Percentiles rank a stretch among this genome's conserved stretches.
phyloP scores from a whole-genome alignment of 2,888 invertebrate species.

The Netelia fuscicornis region DNA sequence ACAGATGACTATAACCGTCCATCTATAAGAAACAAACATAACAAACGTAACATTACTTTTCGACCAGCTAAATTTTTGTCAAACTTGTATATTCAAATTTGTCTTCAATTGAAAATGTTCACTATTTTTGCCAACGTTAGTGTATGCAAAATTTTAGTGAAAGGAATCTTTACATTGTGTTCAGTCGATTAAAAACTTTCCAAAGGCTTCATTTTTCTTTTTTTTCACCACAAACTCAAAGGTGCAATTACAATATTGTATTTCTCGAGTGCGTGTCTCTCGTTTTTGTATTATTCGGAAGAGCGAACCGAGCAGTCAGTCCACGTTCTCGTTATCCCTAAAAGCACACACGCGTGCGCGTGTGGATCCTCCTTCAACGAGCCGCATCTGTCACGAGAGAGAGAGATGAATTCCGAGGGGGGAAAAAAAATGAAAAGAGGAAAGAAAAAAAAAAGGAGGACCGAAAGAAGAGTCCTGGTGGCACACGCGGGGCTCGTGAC shows the following conservation, averaged over 20 bases:
- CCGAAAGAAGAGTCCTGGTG: constrained; percentile 29
- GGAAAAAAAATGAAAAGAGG: neutral
- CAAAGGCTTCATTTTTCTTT: neutral
- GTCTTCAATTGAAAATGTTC: too few species aligned
- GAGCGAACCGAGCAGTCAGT: neutral
- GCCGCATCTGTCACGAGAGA: neutral
- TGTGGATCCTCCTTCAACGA: neutral
- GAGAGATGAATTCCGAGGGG: neutral
- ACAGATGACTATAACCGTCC: too few species aligned
- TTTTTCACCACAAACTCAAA: neutral
- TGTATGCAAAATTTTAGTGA: too few species aligned
- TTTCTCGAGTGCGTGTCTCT: neutral
- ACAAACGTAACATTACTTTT: too few species aligned
- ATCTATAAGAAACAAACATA: too few species aligned
- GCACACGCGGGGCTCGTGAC: constrained; percentile 52
- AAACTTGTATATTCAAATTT: too few species aligned
- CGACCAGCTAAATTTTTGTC: too few species aligned
- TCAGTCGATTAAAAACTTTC: too few species aligned
- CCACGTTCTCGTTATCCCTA: neutral
- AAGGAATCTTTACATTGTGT: too few species aligned
- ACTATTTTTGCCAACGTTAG: too few species aligned
- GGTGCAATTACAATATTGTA: neutral
- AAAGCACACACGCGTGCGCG: neutral
- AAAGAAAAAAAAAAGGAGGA: constrained; percentile 20
- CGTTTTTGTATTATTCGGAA: neutral